Evolutionary conservation across 2,113 vertebrate genomes (phyloP), one percentile per base, ranked within the genome.

Genomic region (Hucho hucho): DNA sequence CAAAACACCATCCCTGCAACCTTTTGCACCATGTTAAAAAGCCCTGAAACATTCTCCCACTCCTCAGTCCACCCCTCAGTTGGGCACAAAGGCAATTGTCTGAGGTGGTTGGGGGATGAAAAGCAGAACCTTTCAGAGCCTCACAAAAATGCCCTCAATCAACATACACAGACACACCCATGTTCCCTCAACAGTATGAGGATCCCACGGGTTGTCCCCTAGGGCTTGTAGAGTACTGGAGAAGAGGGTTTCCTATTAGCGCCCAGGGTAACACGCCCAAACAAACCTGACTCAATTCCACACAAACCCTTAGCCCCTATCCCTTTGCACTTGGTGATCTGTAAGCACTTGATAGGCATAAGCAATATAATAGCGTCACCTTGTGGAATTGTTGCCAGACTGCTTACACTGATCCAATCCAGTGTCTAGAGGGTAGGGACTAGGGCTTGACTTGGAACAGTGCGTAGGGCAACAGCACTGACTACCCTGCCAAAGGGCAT

Each of bases 181-280:
- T 20, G 14, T 56, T 56, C 28, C 28, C 1, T 6, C 11, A 6
- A 18, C 67, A 9, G 71, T 20, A 37, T 37, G 37, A 9, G 13
- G 72, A 70, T 59, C 64, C 65, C 49, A 64, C 46, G 18, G 5
- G 37, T 65, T 37, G 47, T 61, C 24, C 67, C 63, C 64, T 66
- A 69, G 46, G 71, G 79, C 79, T 69, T 71, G 20, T 22, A 75
- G 64, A 70, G 63, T 61, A 72, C 32, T 47, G 29, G 43, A 77
- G 46, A 56, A 56, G 53, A 56, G 37, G 9, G 37, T 43, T 43
- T 11, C 37, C 37, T 43, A 11, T 43, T 43, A 43, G 37, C 37
- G 9, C 37, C 37, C 37, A 43, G 37, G 37, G 37, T 43, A 43
- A 16, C 12, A 4, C 14, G 14, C 47, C 49, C 47, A 13, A 53